Conservation (phyloP, 2,797 vertebrate species). For the Xiphorhynchus erythropygius region DNA sequence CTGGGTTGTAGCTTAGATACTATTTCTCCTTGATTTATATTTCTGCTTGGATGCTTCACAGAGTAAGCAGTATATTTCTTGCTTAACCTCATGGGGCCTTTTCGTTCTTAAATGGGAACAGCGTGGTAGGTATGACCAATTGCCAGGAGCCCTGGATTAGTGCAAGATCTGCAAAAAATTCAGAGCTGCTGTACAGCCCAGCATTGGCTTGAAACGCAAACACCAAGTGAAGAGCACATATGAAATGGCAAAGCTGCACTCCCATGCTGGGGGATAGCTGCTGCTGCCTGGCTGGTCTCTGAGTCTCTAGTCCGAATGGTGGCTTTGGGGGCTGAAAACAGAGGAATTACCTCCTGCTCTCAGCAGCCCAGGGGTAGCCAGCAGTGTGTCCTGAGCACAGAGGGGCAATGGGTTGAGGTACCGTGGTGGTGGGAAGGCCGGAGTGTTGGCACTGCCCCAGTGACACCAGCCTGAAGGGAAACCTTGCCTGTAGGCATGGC, state of each 20-base stretch:
- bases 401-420: fast-evolving
- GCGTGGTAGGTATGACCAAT: neutral
- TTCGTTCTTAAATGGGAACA: constrained; percentile 14
- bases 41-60: neutral
- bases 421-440: neutral
- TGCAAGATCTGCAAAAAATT: constrained; percentile 33
- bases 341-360: neutral
- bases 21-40: constrained; percentile 52
- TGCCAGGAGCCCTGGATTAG: constrained; percentile 1
- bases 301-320: fast-evolving
- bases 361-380: neutral
- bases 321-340: neutral
- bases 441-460: fast-evolving
- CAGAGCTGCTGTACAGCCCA: neutral
- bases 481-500: fast-evolving
- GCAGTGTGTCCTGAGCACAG: fast-evolving
- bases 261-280: neutral
- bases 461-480: neutral
- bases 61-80: constrained; percentile 33
- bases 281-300: neutral
- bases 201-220: neutral
- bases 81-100: constrained; percentile 22
- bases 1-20: neutral
- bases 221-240: neutral
- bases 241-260: neutral